phyloP scores from a whole-genome alignment of 2,113 vertebrate species.

The Tenrec ecaudatus region DNA sequence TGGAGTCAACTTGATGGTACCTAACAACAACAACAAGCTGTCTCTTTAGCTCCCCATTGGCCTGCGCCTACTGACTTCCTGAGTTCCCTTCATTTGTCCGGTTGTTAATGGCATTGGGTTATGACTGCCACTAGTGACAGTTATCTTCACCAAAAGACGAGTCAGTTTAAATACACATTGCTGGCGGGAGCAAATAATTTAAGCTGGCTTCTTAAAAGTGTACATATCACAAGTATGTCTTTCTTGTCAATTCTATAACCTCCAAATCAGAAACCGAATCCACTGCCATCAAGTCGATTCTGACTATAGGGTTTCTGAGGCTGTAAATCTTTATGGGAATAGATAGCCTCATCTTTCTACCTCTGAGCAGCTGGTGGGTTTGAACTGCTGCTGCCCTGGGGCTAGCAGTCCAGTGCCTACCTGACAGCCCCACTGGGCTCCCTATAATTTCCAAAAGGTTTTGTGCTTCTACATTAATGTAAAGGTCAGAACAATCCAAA shows the following conservation, averaged over 20 bases:
- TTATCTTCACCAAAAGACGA: background rate
- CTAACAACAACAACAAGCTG: too few relatives aligned
- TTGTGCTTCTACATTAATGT: conserved; percentile 32
- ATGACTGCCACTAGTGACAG: background rate
- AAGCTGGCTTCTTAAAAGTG: conserved; percentile 28
- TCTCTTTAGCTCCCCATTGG: background rate
- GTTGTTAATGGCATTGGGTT: background rate
- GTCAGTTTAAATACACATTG: background rate
- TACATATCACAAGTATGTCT: background rate
- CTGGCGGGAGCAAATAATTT: background rate
- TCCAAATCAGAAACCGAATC: background rate
- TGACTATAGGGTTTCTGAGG: too few relatives aligned
- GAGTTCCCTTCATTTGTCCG: background rate
- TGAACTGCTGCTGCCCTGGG: too few relatives aligned
- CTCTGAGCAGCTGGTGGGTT: too few relatives aligned
- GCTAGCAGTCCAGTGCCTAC: too few relatives aligned
- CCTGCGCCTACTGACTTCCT: background rate
- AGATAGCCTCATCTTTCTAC: too few relatives aligned
- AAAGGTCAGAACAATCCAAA: background rate
- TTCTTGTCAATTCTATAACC: background rate
- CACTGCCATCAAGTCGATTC: too few relatives aligned
- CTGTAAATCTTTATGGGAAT: too few relatives aligned
- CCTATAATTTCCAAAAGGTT: background rate
- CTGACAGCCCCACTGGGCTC: too few relatives aligned
- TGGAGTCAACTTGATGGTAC: too few relatives aligned